Conservation (phyloP, 2,888 invertebrate species). For the Pyrochroa serraticornis region DNA sequence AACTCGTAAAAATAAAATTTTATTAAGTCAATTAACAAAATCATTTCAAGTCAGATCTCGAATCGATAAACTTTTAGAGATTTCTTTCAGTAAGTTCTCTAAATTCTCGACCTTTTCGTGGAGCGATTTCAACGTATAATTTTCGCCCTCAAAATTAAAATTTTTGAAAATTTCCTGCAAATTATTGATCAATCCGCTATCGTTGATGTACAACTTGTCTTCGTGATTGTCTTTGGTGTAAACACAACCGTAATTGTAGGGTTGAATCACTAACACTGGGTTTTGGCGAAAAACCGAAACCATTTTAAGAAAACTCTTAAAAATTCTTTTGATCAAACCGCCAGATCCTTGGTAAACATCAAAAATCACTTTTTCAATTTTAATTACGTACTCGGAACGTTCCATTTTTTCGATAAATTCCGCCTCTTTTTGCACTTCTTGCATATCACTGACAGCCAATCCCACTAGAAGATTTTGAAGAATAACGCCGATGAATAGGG, state of each 20-base stretch:
- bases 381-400: constrained; percentile 14
- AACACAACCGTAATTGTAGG: constrained; percentile 20
- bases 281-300: constrained; percentile 2
- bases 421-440: constrained; percentile 17
- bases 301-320: constrained; percentile 1
- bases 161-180: constrained; percentile 16
- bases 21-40: too few species aligned
- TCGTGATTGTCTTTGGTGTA: constrained; percentile 9
- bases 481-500: constrained; percentile 15
- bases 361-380: constrained; percentile 11
- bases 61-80: too few species aligned
- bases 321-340: neutral
- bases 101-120: neutral
- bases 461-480: constrained; percentile 22
- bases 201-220: constrained; percentile 12
- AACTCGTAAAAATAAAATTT: too few species aligned
- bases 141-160: neutral
- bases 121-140: neutral
- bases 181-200: constrained; percentile 4
- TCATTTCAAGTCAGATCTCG: too few species aligned
- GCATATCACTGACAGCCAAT: constrained; percentile 22
- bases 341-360: neutral
- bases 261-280: constrained; percentile 14
- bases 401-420: constrained; percentile 19
- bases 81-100: neutral